Percentiles rank a stretch among this genome's conserved stretches.
Conservation (phyloP, 2,113 vertebrate species). For the Telmatochromis sp. region DNA sequence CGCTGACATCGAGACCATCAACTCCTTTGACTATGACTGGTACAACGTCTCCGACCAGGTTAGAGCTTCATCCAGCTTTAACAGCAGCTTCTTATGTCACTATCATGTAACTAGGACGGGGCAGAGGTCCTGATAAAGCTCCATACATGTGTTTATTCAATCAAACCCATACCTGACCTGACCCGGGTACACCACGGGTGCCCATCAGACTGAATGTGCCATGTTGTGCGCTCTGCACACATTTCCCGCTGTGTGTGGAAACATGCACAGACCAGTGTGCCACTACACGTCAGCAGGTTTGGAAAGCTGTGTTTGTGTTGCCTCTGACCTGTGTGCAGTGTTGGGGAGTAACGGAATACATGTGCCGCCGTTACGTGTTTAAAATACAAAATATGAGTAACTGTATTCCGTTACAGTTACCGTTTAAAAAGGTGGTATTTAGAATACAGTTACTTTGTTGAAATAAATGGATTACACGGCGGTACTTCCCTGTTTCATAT, state of each 20-base stretch:
- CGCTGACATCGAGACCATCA: slow-evolving; percentile 75
- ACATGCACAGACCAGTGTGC: neutral
- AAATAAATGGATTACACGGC: too few relatives aligned
- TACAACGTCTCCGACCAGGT: slow-evolving; percentile 97
- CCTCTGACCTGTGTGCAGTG: neutral
- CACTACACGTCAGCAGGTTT: neutral
- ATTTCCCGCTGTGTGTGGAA: neutral
- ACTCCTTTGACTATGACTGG: slow-evolving; percentile 91
- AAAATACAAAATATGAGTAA: too few relatives aligned
- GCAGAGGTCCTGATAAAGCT: neutral
- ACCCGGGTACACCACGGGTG: neutral
- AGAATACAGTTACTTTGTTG: too few relatives aligned
- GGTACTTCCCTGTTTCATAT: too few relatives aligned
- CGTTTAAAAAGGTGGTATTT: too few relatives aligned
- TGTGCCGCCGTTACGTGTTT: too few relatives aligned
- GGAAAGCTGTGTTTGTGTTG: neutral
- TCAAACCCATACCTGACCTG: neutral
- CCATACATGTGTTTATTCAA: neutral
- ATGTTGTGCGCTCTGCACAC: too few relatives aligned
- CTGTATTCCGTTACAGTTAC: too few relatives aligned
- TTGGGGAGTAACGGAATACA: too few relatives aligned
- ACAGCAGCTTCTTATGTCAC: neutral
- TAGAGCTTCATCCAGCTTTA: neutral
- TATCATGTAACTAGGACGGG: neutral
- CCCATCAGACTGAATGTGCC: neutral